Evolutionary conservation across 1,140 invertebrate genomes (phyloP), one percentile per base, ranked within the genome.

Genomic region (Sitobion miscanthi): DNA sequence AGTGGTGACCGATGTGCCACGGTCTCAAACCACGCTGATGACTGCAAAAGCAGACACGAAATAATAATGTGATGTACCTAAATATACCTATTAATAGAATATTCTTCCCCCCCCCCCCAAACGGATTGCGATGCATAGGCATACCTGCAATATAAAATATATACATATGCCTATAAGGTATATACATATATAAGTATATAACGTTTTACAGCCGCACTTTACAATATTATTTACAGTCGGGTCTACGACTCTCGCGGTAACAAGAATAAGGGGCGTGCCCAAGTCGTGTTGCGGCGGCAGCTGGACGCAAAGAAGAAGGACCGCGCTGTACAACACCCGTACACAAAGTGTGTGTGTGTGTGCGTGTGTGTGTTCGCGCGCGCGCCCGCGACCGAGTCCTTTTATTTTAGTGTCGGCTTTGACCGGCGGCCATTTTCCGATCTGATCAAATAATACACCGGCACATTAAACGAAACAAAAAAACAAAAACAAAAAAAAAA

Each of bases 361-460:
- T 52, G 90, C 38, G 90, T n/a, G 87, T 14, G 87, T 54, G 87
- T 89, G 30, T 23, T 8, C 7, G n/a, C n/a, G 45, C 35, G n/a
- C 87, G n/a, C 87, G 87, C 87, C 6, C 87, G 47, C 87, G 87
- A 89, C 87, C 87, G 87, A 82, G 69, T 91, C 62, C 90, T 91
- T 82, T 91, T 91, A 91, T 91, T 91, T 91, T 45, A 77, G 90
- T 91, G 90, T 91, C 90, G 57, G 90, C 90, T 91, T 82, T 77
- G 90, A 47, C 90, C 90, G 90, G 90, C 90, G 90, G 90, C 90
- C 90, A 91, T 91, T 91, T 91, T 91, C 90, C 90, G 90, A 91
- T 91, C 42, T 91, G 90, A 91, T 91, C 90, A 91, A 91, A 91
- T 91, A 91, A 91, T 69, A 91, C 90, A 82, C 90, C 90, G 90